A percentile compares a stretch with the other conserved stretches of the same genome.
phyloP scores from a whole-genome alignment of 2,113 vertebrate genomes.

The Electrona antarctica region DNA sequence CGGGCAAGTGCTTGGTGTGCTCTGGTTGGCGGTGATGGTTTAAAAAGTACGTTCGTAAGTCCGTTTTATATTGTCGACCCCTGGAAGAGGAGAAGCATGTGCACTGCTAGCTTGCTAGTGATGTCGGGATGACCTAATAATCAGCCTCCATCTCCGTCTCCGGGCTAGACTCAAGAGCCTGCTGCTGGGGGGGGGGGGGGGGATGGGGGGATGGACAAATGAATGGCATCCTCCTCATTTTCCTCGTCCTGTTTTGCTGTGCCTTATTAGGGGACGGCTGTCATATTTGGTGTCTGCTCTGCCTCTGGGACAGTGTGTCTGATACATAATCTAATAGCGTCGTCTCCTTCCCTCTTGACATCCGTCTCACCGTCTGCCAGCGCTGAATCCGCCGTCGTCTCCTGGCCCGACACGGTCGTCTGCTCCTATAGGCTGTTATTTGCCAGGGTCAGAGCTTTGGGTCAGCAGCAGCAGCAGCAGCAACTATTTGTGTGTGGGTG shows the following conservation, averaged over 20 bases:
- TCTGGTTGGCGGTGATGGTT: too few species aligned
- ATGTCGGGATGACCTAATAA: constrained; percentile 64
- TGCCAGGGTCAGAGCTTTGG: constrained; percentile 42
- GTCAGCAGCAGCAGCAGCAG: constrained; percentile 28
- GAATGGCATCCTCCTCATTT: constrained; percentile 54
- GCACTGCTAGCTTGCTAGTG: background rate
- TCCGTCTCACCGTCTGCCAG: background rate
- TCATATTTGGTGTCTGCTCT: constrained; percentile 42
- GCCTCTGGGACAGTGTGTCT: constrained; percentile 23
- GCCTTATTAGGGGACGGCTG: constrained; percentile 23
- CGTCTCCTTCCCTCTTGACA: background rate
- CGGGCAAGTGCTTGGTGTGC: too few species aligned
- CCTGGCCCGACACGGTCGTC: constrained; percentile 17
- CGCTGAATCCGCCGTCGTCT: background rate
- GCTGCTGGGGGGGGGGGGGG: constrained; percentile 19
- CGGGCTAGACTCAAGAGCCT: constrained; percentile 44
- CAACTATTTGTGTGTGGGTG: constrained; percentile 33
- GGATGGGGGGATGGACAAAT: constrained; percentile 60
- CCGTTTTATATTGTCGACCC: too few species aligned
- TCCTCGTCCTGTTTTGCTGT: constrained; percentile 35
- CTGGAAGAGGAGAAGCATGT: background rate
- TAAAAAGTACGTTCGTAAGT: too few species aligned
- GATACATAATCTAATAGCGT: constrained; percentile 21
- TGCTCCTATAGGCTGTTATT: constrained; percentile 13
- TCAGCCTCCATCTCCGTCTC: constrained; percentile 47